These are phyloP conservation scores for Notothenia coriiceps DNA, from an alignment of 2,113 vertebrate genomes.

Conservation along the genomic window DNA sequence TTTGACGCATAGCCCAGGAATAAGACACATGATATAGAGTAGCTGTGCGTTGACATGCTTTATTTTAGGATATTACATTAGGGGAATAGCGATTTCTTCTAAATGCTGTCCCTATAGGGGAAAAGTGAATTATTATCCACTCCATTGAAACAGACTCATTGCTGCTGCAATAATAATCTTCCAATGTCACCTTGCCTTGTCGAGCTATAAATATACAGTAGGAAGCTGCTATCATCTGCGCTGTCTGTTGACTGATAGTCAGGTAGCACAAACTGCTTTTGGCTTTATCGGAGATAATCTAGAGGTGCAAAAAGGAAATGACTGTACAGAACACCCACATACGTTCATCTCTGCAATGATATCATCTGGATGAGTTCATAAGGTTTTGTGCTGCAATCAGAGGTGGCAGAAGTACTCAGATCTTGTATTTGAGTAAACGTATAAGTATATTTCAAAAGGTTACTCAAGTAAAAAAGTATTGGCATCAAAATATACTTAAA, in stretches of 20 bases:
- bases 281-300: conserved; percentile 1
- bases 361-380: not conserved
- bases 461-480: no score
- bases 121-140: conserved; percentile 49
- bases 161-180: conserved; percentile 43
- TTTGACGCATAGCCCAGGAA: not conserved
- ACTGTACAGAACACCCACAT: conserved; percentile 2
- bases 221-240: conserved; percentile 16
- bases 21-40: conserved; percentile 12
- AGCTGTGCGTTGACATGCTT: conserved; percentile 1
- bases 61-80: conserved; percentile 35
- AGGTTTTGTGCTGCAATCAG: not conserved
- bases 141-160: conserved; percentile 39
- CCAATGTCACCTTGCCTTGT: conserved; percentile 68
- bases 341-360: not conserved
- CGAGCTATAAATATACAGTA: conserved; percentile 55
- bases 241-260: conserved; percentile 46
- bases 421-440: no score
- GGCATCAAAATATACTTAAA: no score
- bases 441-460: no score
- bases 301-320: not conserved
- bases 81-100: conserved; percentile 35
- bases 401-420: no score
- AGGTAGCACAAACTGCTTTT: conserved; percentile 14
- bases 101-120: conserved; percentile 36